Base-by-base conservation (phyloP, 2,113 vertebrate genomes). In the Eurypyga helias region DNA sequence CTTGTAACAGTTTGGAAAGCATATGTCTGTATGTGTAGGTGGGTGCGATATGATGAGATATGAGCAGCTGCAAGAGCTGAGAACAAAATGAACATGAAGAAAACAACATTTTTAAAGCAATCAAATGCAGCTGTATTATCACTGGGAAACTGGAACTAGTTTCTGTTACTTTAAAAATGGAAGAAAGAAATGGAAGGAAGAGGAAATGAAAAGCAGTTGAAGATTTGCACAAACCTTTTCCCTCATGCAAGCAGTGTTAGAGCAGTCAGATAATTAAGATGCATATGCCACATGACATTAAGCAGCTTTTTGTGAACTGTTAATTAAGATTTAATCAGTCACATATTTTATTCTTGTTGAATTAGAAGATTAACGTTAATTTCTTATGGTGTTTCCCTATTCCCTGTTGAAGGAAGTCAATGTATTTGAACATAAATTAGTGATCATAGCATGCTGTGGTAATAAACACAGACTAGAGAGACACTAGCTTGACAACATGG, bases 281-380 rank as follows among this genome's bases (percentile, higher is more conserved):
- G 94, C 90, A 51, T 70, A 61, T 76, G 66, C 83, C 58, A 93
- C 82, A 92, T 97, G 96, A 81, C 94, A 93, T 95, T 89, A 92
- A 88, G 83, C 90, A 96, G 96, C 83, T 90, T 97, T 97, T 97
- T 96, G 96, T 96, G 94, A 96, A 96, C 95, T 94, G 91, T 95
- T 98, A 97, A 98, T 98, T 97, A 98, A 97, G 96, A 97, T 97
- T 95, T 97, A 97, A 97, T 97, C 95, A 97, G 95, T 93, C 85
- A 81, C 94, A 91, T 96, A 93, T 95, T 97, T 98, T 98, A 95
- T 97, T 98, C 94, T 90, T 89, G 85, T 83, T 90, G 93, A 97
- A 97, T 97, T 81, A 93, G 92, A 91, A 95, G 94, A 96, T 96
- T 81, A 87, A 69, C 92, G 95, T 96, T 97, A 87, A 90, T 97